Percentiles rank a stretch among this genome's conserved stretches.
These are phyloP conservation scores for Oncorhynchus masou DNA, from an alignment of 2,113 vertebrate genomes.

Conservation along the genomic window DNA sequence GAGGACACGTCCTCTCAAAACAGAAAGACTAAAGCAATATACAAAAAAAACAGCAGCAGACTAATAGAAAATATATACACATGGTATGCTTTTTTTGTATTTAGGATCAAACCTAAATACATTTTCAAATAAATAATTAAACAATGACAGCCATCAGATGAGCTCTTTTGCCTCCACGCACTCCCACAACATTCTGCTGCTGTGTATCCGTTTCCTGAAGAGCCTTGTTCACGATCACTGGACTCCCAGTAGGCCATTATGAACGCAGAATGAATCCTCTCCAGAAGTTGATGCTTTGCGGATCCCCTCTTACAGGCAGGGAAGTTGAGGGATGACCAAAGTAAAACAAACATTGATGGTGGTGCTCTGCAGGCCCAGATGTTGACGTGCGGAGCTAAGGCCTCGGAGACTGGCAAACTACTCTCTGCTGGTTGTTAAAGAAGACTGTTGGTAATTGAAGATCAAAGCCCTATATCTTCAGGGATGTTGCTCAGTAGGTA, in stretches of 20 bases:
- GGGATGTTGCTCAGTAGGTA: constrained; percentile 4
- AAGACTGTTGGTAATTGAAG: constrained; percentile 17
- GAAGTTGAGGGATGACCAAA: too few relatives aligned
- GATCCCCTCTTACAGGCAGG: too few relatives aligned
- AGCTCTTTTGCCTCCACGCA: constrained; percentile 13
- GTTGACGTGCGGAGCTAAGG: too few relatives aligned
- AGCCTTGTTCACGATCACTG: background rate
- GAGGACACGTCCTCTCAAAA: background rate
- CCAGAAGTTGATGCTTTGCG: too few relatives aligned
- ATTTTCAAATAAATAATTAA: constrained; percentile 56
- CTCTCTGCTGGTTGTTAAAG: background rate
- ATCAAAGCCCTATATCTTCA: constrained; percentile 2
- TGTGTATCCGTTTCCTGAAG: constrained; percentile 14
- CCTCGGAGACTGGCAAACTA: constrained; percentile 1
- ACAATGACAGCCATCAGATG: constrained; percentile 26
- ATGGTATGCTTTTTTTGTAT: constrained; percentile 14
- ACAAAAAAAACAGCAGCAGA: background rate
- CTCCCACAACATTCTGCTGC: constrained; percentile 18
- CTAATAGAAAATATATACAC: constrained; percentile 43
- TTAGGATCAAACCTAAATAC: background rate
- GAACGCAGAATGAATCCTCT: too few relatives aligned
- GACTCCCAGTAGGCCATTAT: too few relatives aligned
- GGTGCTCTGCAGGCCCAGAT: background rate
- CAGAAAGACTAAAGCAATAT: constrained; percentile 14
- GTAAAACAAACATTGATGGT: too few relatives aligned